Evolutionary conservation across 2,113 vertebrate species (phyloP).

Genomic region (Amia ocellicauda): DNA sequence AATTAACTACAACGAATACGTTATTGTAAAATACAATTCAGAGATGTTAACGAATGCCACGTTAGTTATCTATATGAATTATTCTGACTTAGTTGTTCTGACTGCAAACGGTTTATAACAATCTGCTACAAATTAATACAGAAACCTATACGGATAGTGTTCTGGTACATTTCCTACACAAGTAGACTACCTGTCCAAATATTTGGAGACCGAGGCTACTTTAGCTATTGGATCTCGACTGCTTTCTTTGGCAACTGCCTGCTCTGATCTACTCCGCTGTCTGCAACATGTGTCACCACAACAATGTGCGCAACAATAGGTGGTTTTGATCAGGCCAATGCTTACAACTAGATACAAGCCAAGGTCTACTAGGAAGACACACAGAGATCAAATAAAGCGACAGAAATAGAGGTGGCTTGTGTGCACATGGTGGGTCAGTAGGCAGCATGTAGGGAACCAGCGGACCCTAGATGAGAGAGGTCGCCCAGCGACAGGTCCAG

Average conservation of each 20-base stretch:
- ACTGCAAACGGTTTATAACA: too few species aligned
- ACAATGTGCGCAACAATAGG: slow-evolving; percentile 20
- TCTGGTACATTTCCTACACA: not conserved
- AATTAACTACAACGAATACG: too few species aligned
- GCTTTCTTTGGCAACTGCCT: slow-evolving; percentile 21
- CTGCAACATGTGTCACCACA: slow-evolving; percentile 12
- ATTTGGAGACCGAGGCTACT: not conserved
- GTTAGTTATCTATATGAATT: too few species aligned
- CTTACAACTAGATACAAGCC: slow-evolving; percentile 33
- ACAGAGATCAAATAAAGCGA: slow-evolving; percentile 54
- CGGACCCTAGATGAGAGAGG: slow-evolving; percentile 32
- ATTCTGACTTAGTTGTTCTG: too few species aligned
- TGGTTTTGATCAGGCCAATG: slow-evolving; percentile 35
- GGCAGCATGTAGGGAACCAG: slow-evolving; percentile 40
- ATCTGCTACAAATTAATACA: too few species aligned
- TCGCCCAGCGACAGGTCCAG: slow-evolving; percentile 40
- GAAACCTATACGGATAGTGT: too few species aligned
- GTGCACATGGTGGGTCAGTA: slow-evolving; percentile 28
- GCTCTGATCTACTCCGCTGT: slow-evolving; percentile 33
- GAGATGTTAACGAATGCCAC: too few species aligned
- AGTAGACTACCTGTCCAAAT: not conserved
- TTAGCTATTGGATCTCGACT: slow-evolving; percentile 9
- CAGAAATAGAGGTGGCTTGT: slow-evolving; percentile 36
- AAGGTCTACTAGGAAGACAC: slow-evolving; percentile 27
- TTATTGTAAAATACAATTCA: too few species aligned